These are phyloP conservation scores for Galeopterus variegatus DNA, from an alignment of 2,113 vertebrate species.

Conservation along the genomic window DNA sequence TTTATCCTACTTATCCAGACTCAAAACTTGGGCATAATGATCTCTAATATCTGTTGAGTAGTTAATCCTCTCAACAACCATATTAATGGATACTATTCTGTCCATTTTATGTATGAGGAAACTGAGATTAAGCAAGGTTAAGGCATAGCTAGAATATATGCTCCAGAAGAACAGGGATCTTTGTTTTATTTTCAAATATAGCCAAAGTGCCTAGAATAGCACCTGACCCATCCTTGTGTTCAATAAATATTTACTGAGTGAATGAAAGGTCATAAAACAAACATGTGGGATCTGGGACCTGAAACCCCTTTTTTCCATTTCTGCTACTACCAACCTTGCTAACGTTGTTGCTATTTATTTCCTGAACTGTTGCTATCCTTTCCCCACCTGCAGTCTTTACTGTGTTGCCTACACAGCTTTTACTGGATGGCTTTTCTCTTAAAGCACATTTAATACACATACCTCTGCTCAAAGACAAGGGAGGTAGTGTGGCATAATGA, in stretches of 20 bases:
- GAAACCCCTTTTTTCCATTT: not conserved
- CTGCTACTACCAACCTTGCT: not conserved
- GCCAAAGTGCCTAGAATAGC: not conserved
- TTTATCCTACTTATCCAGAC: not conserved
- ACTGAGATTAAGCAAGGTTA: not conserved
- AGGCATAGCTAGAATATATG: not conserved
- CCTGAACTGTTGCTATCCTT: not conserved
- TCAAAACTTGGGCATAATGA: not conserved
- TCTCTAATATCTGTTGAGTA: not conserved
- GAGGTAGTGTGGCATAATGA: not conserved
- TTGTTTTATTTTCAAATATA: not conserved
- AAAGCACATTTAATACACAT: not conserved
- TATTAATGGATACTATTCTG: not conserved
- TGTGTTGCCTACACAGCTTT: not conserved
- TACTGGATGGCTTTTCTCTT: not conserved
- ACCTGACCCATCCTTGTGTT: not conserved
- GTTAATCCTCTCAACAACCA: not conserved
- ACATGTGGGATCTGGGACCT: not conserved
- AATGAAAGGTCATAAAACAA: not conserved
- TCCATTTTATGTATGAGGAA: constrained; percentile 7
- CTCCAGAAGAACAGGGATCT: not conserved
- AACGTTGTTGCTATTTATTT: constrained; percentile 1
- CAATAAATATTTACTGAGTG: not conserved
- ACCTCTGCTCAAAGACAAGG: not conserved
- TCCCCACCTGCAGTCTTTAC: not conserved